phyloP scores from a whole-genome alignment of 2,797 vertebrate species.

The Syngnathus acus region DNA sequence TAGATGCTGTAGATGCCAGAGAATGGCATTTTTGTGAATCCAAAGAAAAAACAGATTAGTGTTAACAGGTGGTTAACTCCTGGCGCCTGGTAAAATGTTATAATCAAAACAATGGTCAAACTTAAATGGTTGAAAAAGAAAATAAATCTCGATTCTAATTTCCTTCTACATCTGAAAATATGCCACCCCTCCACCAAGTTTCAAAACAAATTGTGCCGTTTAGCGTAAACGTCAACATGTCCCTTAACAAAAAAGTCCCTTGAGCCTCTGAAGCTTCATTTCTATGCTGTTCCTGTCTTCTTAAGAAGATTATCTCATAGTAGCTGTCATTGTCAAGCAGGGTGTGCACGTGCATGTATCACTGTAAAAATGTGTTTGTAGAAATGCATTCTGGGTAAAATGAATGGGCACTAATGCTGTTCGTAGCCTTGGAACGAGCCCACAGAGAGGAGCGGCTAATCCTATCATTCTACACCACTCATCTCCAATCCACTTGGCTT shows the following conservation, averaged over 20 bases:
- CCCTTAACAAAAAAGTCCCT: neutral
- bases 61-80: neutral
- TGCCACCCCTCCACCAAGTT: neutral
- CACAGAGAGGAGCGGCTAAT: conserved; percentile 60
- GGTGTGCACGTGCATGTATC: conserved; percentile 28
- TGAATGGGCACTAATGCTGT: conserved; percentile 52
- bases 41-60: neutral
- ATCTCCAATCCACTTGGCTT: conserved; percentile 69
- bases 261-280: neutral
- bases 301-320: conserved; percentile 39
- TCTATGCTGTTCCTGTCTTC: neutral
- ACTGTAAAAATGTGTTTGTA: conserved; percentile 32
- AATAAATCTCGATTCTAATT: neutral
- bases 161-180: neutral
- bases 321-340: conserved; percentile 36
- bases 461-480: conserved; percentile 70
- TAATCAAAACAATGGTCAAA: neutral
- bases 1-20: neutral
- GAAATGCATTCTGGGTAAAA: conserved; percentile 50
- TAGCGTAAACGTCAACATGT: neutral
- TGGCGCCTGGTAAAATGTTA: neutral
- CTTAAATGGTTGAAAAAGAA: neutral
- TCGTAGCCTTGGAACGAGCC: conserved; percentile 59
- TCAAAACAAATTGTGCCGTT: neutral
- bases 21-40: neutral